Evolutionary conservation across 1,140 invertebrate genomes (phyloP), one percentile per base, ranked within the genome.

Genomic region (Laodelphax striatellus): DNA sequence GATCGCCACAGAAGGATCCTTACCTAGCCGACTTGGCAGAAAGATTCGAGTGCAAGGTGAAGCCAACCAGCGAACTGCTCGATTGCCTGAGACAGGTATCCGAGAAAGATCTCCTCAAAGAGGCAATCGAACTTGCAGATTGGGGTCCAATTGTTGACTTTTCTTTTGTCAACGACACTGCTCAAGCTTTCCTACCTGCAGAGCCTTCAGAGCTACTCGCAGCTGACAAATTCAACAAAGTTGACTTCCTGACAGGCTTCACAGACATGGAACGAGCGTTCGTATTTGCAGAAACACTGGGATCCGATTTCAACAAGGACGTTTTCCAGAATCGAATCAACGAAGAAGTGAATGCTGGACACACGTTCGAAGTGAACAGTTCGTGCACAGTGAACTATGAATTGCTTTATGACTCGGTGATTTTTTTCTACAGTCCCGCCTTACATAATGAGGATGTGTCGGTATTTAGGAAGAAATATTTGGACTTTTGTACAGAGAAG

Each of bases 261-360:
- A 88, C 86, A 0, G 82, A 86, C 64, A 88, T 88, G 79, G 87
- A 91, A 70, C 84, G 88, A 63, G 82, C 81, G 17, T 68, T 89
- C 6, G 72, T 72, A 10, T 73, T 71, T 17, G 78, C 77, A 19
- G 76, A 76, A 54, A 55, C 41, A 21, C 19, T 78, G 70, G 17
- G 77, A 65, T 71, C 71, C 67, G 70, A 80, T 6, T 72, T 80
- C 60, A 73, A 71, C 63, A 68, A 73, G 63, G 65, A 78, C 42
- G 78, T 83, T 61, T 83, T 84, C 62, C 78, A 84, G 56, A 68
- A 69, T 1, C 77, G 84, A 68, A 78, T 85, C 13, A 76, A 72
- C 14, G 82, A 87, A 0, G 74, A 75, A 4, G 70, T 70, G 10
- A 70, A 61, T 5, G 70, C 72, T 8, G 79, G 79, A 22, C 64